phyloP scores from a whole-genome alignment of 2,797 vertebrate species.

The Lindbergichthys nudifrons region DNA sequence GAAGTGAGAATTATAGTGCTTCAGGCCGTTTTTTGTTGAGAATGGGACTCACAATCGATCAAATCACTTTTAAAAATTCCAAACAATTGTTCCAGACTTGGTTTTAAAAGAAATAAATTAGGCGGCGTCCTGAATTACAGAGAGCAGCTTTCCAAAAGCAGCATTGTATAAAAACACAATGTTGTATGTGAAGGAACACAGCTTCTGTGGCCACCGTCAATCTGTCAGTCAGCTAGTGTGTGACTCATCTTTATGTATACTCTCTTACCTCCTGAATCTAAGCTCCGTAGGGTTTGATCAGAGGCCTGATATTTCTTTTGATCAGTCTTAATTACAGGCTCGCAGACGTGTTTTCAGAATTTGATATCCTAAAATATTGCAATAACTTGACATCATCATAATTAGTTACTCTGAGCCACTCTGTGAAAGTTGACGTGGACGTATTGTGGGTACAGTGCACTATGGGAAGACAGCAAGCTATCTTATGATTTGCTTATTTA shows the following conservation, averaged over 20 bases:
- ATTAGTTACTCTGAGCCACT: constrained; percentile 18
- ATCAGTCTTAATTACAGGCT: constrained; percentile 32
- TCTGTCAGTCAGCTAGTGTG: constrained; percentile 6
- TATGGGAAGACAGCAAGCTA: constrained; percentile 29
- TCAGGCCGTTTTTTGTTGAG: constrained; percentile 44
- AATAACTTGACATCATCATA: constrained; percentile 25
- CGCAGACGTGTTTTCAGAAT: constrained; percentile 22
- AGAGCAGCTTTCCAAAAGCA: constrained; percentile 9
- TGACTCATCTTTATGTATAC: constrained; percentile 1
- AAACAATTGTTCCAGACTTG: background rate
- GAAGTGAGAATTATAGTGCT: constrained; percentile 35
- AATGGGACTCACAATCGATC: background rate
- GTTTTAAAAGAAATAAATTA: constrained; percentile 19
- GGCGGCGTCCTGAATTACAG: background rate
- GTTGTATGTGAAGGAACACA: constrained; percentile 1
- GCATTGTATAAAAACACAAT: background rate
- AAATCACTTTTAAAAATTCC: constrained; percentile 4
- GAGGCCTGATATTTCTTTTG: constrained; percentile 26
- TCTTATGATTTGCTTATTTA: constrained; percentile 15
- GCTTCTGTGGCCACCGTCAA: constrained; percentile 4
- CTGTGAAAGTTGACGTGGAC: background rate
- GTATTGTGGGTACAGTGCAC: constrained; percentile 9
- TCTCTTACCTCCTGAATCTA: constrained; percentile 5
- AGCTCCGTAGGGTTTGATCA: constrained; percentile 14
- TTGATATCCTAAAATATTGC: constrained; percentile 28